Base-by-base conservation (phyloP, 2,888 invertebrate genomes). In the Drosophila austrosaltans region DNA sequence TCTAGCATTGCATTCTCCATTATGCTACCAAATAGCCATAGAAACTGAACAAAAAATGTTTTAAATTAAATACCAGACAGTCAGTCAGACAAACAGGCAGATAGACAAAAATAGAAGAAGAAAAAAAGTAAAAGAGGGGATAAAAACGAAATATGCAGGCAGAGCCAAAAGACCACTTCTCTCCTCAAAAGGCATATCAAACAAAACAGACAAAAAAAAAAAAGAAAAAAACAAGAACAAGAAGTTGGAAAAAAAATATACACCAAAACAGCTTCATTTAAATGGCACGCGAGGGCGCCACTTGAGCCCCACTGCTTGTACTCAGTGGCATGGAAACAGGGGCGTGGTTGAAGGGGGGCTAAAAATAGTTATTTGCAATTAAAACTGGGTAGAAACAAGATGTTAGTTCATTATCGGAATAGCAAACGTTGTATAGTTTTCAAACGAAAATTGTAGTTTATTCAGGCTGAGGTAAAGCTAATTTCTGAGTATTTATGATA, bases 231-330 rank as follows among this genome's bases (percentile, higher is more conserved):
- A 40, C 62, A 69, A 65, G 56, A 65, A 42, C 62, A 69, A 63
- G 56, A 65, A 69, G 59, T 48, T 48, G 48, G 25, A 48, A 48
- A 42, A 42, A 42, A 48, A 48, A 48, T 6, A 4, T 28, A 30
- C 10, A 22, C 48, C 63, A 44, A 77, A 87, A 83, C 83, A 84
- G 87, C 89, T 84, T 84, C 88, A 88, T 88, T 86, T 88, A 79
- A 88, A 84, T 86, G 81, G 87, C 83, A 82, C 89, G 81, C 81
- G 63, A 73, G 88, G 86, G 80, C 75, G 60, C 62, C 70, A 58
- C 76, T 75, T 75, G 75, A 85, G 72, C 60, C 62, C 44, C 40
- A 44, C 66, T 53, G 63, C 42, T 65, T 62, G 60, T 63, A 60
- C 48, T 25, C 48, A 48, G 44, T 48, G 44, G 44, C 22, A 48